Evolutionary conservation across 2,797 vertebrate species (phyloP).

Genomic region (Pseudopleuronectes americanus): DNA sequence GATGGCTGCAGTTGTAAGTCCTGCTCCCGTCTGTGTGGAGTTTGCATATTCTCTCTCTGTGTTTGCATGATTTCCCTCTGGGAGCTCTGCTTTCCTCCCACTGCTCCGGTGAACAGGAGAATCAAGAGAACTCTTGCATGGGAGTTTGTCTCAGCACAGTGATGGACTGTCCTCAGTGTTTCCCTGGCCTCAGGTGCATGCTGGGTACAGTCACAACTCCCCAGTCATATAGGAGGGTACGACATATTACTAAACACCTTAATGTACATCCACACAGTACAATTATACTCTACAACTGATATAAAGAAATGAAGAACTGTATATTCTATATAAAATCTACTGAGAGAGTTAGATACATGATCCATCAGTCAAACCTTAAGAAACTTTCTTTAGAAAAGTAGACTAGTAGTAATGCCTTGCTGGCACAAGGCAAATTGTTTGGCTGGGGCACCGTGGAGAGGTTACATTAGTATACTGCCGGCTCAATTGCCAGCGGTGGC

Average conservation of each 20-base stretch:
- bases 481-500: slow-evolving; percentile 48
- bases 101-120: slow-evolving; percentile 30
- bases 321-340: no score
- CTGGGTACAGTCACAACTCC: background rate
- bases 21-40: slow-evolving; percentile 2
- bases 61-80: slow-evolving; percentile 63
- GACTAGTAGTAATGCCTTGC: background rate
- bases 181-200: slow-evolving; percentile 8
- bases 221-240: background rate
- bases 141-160: slow-evolving; percentile 10
- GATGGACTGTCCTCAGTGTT: background rate
- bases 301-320: background rate
- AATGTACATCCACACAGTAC: background rate
- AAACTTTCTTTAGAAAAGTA: background rate
- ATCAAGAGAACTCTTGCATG: slow-evolving; percentile 11
- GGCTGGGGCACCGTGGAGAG: background rate
- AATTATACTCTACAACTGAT: background rate
- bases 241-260: background rate
- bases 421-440: background rate
- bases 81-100: slow-evolving; percentile 35
- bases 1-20: slow-evolving; percentile 2
- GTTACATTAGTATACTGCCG: slow-evolving; percentile 21
- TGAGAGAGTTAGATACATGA: background rate
- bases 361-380: background rate
- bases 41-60: slow-evolving; percentile 66